Evolutionary conservation across 2,888 invertebrate species (phyloP).

Genomic region (Hydropsyche betteni): DNA sequence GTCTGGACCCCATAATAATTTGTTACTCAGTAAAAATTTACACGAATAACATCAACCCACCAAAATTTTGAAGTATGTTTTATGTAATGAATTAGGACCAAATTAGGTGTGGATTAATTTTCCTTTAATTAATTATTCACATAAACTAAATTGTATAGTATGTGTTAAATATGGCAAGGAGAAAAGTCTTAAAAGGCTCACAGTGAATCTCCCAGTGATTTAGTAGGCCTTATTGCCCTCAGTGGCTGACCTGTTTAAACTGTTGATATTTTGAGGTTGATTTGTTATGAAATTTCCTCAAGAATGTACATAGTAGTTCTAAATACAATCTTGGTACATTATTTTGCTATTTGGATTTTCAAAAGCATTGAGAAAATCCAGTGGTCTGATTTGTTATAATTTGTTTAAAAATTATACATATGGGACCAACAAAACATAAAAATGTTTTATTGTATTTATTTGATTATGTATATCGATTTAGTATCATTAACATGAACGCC

Average conservation of each 20-base stretch:
- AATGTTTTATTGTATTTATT: constrained; percentile 64
- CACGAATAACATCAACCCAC: constrained; percentile 69
- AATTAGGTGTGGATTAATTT: constrained; percentile 28
- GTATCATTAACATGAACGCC: constrained; percentile 54
- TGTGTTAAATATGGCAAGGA: constrained; percentile 24
- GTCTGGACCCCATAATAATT: constrained; percentile 88
- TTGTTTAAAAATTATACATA: constrained; percentile 69
- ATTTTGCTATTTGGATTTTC: constrained; percentile 46
- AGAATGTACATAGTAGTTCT: constrained; percentile 41
- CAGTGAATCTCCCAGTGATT: constrained; percentile 50
- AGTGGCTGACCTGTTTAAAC: constrained; percentile 50
- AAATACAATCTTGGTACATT: constrained; percentile 38
- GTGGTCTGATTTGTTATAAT: constrained; percentile 61
- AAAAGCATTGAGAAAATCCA: constrained; percentile 55
- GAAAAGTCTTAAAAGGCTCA: constrained; percentile 31
- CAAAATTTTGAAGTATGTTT: constrained; percentile 46
- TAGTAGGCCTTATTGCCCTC: constrained; percentile 44
- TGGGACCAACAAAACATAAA: constrained; percentile 63
- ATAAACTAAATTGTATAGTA: constrained; percentile 19
- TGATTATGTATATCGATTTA: constrained; percentile 59
- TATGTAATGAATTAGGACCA: constrained; percentile 16
- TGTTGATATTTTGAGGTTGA: constrained; percentile 50
- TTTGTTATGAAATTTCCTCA: constrained; percentile 48
- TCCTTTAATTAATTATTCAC: constrained; percentile 1
- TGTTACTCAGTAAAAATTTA: constrained; percentile 86